Evolutionary conservation across 2,797 vertebrate genomes (phyloP).

Genomic region (Poeciliopsis paucimaculata): DNA sequence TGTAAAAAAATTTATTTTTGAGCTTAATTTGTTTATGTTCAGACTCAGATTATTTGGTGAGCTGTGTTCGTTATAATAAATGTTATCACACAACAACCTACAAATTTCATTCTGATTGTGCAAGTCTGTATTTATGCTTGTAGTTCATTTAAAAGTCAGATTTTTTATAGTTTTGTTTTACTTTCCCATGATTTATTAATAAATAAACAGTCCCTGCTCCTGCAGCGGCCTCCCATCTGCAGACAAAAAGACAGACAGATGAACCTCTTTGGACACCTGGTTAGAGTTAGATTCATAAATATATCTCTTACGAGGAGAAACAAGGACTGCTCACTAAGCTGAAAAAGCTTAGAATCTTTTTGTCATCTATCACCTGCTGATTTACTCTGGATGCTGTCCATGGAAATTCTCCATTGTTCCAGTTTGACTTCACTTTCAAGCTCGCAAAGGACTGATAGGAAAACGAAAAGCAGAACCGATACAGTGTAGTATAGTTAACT

Average conservation of each 20-base stretch:
- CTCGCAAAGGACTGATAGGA: neutral
- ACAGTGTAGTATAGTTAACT: too few relatives aligned
- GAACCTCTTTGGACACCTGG: conserved; percentile 48
- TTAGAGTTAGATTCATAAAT: conserved; percentile 40
- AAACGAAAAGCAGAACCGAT: neutral
- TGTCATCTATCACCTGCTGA: conserved; percentile 44
- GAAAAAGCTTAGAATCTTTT: conserved; percentile 30
- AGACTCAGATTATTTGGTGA: neutral
- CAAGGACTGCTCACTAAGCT: conserved; percentile 44
- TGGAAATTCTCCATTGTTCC: neutral
- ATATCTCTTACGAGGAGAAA: conserved; percentile 50
- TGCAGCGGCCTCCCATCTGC: conserved; percentile 26
- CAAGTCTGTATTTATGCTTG: conserved; percentile 11
- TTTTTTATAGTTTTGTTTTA: conserved; percentile 27
- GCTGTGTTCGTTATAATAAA: neutral
- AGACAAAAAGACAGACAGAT: conserved; percentile 54
- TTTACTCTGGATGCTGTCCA: conserved; percentile 49
- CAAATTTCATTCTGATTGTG: neutral
- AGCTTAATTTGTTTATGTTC: neutral
- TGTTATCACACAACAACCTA: neutral
- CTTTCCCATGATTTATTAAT: conserved; percentile 33
- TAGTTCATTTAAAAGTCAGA: conserved; percentile 17
- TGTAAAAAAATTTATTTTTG: neutral
- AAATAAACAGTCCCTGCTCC: conserved; percentile 19
- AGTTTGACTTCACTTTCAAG: neutral